These are phyloP conservation scores for Nymphalis io DNA, from an alignment of 1,140 invertebrate genomes.

Conservation along the genomic window DNA sequence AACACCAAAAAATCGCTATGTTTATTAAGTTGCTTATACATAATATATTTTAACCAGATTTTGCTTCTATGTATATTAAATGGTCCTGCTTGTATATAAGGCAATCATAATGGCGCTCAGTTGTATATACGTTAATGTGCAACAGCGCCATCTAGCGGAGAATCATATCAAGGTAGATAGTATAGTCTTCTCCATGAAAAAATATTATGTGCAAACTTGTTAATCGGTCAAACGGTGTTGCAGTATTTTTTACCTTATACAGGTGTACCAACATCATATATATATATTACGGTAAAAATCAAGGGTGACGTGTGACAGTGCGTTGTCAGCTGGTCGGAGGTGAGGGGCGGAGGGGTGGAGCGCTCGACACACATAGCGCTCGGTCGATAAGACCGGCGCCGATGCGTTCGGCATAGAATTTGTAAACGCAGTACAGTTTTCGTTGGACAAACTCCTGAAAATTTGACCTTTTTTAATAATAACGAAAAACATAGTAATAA, in stretches of 20 bases:
- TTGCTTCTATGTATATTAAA: not conserved
- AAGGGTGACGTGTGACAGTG: constrained; percentile 29
- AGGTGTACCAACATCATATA: too few species aligned
- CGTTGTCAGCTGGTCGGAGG: constrained; percentile 48
- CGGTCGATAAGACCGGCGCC: constrained; percentile 68
- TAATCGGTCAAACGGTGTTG: too few species aligned
- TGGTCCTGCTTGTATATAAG: too few species aligned
- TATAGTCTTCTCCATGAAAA: too few species aligned
- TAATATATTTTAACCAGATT: not conserved
- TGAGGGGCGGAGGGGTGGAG: constrained; percentile 41
- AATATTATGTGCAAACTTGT: too few species aligned
- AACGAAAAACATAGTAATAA: not conserved
- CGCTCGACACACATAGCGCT: constrained; percentile 57
- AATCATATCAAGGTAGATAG: too few species aligned
- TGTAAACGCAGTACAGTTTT: constrained; percentile 30
- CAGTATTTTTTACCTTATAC: too few species aligned
- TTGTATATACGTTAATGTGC: too few species aligned
- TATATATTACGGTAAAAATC: constrained; percentile 17
- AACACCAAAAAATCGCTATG: too few species aligned
- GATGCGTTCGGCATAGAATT: constrained; percentile 37
- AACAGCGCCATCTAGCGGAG: too few species aligned
- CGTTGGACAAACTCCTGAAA: not conserved
- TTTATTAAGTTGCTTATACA: too few species aligned
- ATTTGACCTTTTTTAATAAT: not conserved
- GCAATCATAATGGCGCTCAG: too few species aligned